Conservation (phyloP, 2,113 vertebrate species). For the Ochotona curzoniae region DNA sequence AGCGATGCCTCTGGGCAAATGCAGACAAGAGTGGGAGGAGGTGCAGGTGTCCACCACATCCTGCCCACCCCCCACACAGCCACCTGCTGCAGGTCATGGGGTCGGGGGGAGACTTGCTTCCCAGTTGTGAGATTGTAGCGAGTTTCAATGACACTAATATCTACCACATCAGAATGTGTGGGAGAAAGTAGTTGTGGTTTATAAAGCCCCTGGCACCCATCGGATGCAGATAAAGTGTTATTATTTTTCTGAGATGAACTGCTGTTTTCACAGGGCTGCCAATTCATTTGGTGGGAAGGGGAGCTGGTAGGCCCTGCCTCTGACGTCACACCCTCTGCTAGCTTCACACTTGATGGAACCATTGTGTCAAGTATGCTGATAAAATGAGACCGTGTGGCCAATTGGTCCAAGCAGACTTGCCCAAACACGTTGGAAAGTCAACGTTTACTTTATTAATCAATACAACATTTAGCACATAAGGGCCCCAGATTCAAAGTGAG, state of each 20-base stretch:
- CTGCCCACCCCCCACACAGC: neutral
- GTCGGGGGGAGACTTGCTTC: neutral
- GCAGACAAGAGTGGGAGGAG: neutral
- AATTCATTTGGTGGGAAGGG: neutral
- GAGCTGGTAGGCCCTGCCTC: neutral
- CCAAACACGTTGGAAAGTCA: neutral
- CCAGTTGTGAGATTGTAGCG: neutral
- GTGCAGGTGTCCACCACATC: too few relatives aligned
- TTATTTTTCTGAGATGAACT: neutral
- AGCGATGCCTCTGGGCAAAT: neutral
- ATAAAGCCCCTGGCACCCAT: neutral
- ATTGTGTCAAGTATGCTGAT: neutral
- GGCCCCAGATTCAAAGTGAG: neutral
- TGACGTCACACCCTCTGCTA: neutral
- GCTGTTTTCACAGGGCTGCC: neutral
- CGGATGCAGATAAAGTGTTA: neutral
- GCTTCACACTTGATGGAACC: neutral
- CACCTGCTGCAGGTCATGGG: neutral
- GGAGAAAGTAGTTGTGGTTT: neutral
- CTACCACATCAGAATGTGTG: neutral
- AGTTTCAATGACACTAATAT: neutral
- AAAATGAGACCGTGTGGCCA: neutral
- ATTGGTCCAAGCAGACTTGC: neutral
- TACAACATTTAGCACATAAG: neutral
- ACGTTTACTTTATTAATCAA: slow-evolving; percentile 27